Evolutionary conservation across 2,797 vertebrate species (phyloP), one percentile per base, ranked within the genome.

Genomic region (Anableps anableps): DNA sequence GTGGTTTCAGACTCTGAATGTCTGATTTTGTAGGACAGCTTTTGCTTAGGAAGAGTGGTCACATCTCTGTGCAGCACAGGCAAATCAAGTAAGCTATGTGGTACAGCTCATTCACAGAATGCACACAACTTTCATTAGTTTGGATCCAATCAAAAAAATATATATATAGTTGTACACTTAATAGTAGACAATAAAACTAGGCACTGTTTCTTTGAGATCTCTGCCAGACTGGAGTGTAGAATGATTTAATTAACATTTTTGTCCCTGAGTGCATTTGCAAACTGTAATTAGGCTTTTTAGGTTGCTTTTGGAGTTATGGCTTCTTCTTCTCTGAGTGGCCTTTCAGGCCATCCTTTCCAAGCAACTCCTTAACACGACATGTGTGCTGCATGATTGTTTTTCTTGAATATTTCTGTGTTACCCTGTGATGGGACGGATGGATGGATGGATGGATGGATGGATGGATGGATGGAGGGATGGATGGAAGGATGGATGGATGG

Each of bases 51-150:
- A 83, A 89, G 74, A 78, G 86, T 50, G 79, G 89, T 93, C 86
- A 29, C 75, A 91, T 93, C 88, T 88, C 90, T 75, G 79, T 60
- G 80, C 93, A 80, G 85, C 72, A 76, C 83, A 93, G 93, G 92
- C 94, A 93, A 96, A 95, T 91, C 94, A 92, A 82, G 23, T 43
- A 82, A 95, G 94, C 94, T 91, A 95, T 95, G 91, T 77, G 89
- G 94, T 91, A 93, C 87, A 94, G 89, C 88, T 93, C 92, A 91
- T 88, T 96, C 95, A 95, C 94, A 92, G 89, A 94, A 91, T 94
- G 91, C 86, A 94, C 89, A 93, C 90, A 92, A 92, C 92, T 89
- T 86, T 93, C 80, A 89, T 88, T 87, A 86, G 84, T 87, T 78
- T 77, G 78, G 83, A 83, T 86, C 6, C 45, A 83, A 90, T 89